A percentile compares a stretch with the other conserved stretches of the same genome.
Evolutionary conservation across 2,113 vertebrate genomes (phyloP).

Genomic region (Trochalopteron elliotii): DNA sequence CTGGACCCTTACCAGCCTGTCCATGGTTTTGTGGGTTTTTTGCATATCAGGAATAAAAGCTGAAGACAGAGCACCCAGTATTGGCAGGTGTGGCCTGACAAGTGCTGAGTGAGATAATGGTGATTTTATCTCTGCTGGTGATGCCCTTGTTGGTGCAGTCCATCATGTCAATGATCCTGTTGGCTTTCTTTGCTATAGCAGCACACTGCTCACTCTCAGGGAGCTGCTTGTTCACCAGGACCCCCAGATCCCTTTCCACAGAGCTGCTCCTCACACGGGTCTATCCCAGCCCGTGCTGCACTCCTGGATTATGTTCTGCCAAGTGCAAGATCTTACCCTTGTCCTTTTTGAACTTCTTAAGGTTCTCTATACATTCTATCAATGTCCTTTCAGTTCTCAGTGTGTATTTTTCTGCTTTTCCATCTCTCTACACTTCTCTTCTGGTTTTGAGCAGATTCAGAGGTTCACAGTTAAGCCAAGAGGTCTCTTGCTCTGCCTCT

Average conservation of each 20-base stretch:
- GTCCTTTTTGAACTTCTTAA: not conserved
- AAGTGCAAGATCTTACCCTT: not conserved
- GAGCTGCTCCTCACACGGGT: not conserved
- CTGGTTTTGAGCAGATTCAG: not conserved
- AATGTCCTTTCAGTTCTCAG: not conserved
- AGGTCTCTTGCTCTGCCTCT: not conserved
- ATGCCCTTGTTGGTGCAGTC: not conserved
- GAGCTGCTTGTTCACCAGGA: not conserved
- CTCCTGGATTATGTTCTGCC: not conserved
- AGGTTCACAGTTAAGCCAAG: not conserved
- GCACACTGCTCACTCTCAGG: not conserved
- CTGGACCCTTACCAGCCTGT: not conserved
- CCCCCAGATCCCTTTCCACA: not conserved
- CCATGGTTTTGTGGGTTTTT: not conserved
- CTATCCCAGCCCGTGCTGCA: not conserved
- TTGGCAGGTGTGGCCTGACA: not conserved
- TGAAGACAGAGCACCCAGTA: not conserved
- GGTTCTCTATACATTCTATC: not conserved
- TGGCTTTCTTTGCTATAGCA: not conserved
- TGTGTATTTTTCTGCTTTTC: not conserved
- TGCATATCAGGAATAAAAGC: not conserved
- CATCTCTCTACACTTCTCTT: not conserved
- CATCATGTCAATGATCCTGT: accelerated
- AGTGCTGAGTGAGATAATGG: not conserved
- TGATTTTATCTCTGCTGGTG: not conserved